Evolutionary conservation across 2,888 invertebrate genomes (phyloP), one percentile per base, ranked within the genome.

Genomic region (Scaptomyza tumidula): DNA sequence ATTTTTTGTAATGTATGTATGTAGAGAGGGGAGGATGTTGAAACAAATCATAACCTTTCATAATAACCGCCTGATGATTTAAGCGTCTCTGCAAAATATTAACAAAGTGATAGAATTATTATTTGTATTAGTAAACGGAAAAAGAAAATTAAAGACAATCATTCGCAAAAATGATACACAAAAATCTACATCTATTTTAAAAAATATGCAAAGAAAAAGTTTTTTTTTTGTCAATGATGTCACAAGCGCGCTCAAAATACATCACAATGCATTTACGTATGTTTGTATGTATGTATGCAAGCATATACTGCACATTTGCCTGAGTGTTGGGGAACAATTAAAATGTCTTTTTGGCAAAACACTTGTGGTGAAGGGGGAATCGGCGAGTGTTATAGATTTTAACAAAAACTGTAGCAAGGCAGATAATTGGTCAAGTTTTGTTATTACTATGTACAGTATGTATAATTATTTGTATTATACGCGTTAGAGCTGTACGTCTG

Each of bases 41-140:
- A 90, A 91, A 90, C 88, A 91, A 91, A 91, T 89, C 80, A 90
- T 91, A 91, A 91, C 91, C 91, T 91, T 91, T 91, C 91, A 91
- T 91, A 91, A 91, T 91, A 91, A 91, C 91, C 91, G 91, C 91
- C 91, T 90, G 91, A 90, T 91, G 91, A 90, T 91, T 75, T 78
- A 91, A 91, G 91, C 91, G 91, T 89, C 90, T 91, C 91, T 91
- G 91, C 91, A 91, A 91, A 91, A 91, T 91, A 91, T 91, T 91
- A 91, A 91, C 90, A 91, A 90, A 90, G 80, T 88, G 82, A 80
- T 85, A 88, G 79, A 86, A 89, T 78, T 90, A 90, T 86, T 90
- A 85, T 79, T 83, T 68, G 70, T 84, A 88, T 89, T 90, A 89
- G 88, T 88, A 80, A 89, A 83, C 77, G 75, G 79, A 81, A 70